phyloP scores from a whole-genome alignment of 2,797 vertebrate genomes.

The Cynodonichthys magdalenae region DNA sequence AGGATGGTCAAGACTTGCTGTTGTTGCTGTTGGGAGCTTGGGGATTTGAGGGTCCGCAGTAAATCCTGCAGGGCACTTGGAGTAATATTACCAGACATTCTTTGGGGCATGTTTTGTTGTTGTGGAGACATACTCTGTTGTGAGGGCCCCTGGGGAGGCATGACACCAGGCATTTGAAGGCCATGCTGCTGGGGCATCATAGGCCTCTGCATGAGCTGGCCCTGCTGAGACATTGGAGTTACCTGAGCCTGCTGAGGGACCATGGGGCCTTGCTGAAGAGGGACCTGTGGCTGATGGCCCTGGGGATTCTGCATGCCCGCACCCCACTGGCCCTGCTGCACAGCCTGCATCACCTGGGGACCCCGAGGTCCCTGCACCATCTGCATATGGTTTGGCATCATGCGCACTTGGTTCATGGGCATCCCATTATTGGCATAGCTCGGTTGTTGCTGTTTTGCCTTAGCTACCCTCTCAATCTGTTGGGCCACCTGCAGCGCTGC shows the following conservation, averaged over 20 bases:
- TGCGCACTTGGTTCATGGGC: slow-evolving; percentile 86
- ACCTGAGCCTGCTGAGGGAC: slow-evolving; percentile 74
- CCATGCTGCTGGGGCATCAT: slow-evolving; percentile 80
- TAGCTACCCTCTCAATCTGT: slow-evolving; percentile 92
- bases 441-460: slow-evolving; percentile 83
- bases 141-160: slow-evolving; percentile 77
- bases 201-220: slow-evolving; percentile 76
- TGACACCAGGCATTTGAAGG: slow-evolving; percentile 74
- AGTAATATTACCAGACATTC: slow-evolving; percentile 88
- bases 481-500: slow-evolving; percentile 90
- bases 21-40: slow-evolving; percentile 96
- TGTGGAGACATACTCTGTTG: slow-evolving; percentile 84
- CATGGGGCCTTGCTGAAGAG: slow-evolving; percentile 70
- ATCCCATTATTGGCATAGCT: slow-evolving; percentile 90
- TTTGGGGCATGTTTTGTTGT: slow-evolving; percentile 82
- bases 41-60: slow-evolving; percentile 94
- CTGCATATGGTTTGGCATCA: slow-evolving; percentile 88
- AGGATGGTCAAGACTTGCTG: slow-evolving; percentile 98
- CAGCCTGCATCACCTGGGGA: slow-evolving; percentile 85
- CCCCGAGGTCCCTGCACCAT: slow-evolving; percentile 88
- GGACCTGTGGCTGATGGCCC: slow-evolving; percentile 60
- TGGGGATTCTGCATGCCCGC: slow-evolving; percentile 85
- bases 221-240: slow-evolving; percentile 64
- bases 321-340: slow-evolving; percentile 91
- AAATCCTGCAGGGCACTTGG: slow-evolving; percentile 94